These are phyloP conservation scores for Alloscopus bannaensis DNA, from an alignment of 2,888 invertebrate genomes.

Conservation along the genomic window DNA sequence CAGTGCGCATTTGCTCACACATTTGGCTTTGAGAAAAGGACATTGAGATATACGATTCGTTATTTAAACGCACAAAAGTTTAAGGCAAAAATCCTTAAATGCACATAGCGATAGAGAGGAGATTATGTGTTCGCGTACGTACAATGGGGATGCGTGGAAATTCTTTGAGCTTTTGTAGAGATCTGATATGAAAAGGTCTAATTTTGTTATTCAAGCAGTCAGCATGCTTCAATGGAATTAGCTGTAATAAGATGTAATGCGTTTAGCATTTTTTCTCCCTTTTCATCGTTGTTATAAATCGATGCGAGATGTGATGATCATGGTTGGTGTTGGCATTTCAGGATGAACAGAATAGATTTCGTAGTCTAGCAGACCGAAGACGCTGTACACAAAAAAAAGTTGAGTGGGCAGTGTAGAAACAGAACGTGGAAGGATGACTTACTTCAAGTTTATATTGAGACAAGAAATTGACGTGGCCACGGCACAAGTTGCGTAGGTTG, in stretches of 20 bases:
- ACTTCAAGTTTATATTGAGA: too few species aligned
- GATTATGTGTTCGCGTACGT: slow-evolving; percentile 4
- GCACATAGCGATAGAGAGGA: too few species aligned
- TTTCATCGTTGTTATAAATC: background rate
- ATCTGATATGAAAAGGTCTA: slow-evolving; percentile 24
- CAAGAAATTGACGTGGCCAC: too few species aligned
- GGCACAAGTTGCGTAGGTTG: too few species aligned
- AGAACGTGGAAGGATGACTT: too few species aligned
- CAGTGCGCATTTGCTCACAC: too few species aligned
- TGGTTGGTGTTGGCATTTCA: too few species aligned
- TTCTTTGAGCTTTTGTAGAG: slow-evolving; percentile 13
- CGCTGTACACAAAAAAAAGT: too few species aligned
- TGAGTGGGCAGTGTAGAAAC: too few species aligned
- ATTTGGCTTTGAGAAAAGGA: slow-evolving; percentile 29
- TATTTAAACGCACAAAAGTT: slow-evolving; percentile 1
- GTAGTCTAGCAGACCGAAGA: too few species aligned
- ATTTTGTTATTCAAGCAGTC: slow-evolving; percentile 30
- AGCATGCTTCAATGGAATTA: slow-evolving; percentile 22
- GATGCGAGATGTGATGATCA: too few species aligned
- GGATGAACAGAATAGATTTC: too few species aligned
- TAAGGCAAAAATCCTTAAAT: slow-evolving; percentile 28
- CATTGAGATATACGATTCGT: slow-evolving; percentile 3
- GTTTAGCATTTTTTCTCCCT: slow-evolving; percentile 15
- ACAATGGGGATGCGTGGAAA: background rate
- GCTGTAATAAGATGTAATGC: slow-evolving; percentile 18